Evolutionary conservation across 2,888 invertebrate species (phyloP).

Genomic region (Ochlodes sylvanus): DNA sequence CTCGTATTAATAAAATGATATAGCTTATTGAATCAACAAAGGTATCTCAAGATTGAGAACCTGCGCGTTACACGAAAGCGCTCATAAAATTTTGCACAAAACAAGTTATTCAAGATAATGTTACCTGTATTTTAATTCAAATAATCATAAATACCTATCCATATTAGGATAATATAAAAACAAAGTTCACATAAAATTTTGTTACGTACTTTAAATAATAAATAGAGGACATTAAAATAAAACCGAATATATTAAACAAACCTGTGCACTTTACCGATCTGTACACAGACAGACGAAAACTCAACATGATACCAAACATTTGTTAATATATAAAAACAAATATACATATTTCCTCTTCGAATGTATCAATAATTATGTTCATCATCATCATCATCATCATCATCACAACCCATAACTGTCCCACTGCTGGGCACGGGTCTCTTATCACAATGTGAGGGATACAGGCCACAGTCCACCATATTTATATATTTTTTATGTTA

Average conservation of each 20-base stretch:
- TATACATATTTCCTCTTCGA: no score
- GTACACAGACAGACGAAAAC: background rate
- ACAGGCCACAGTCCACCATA: no score
- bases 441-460: no score
- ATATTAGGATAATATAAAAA: conserved; percentile 12
- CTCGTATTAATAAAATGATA: no score
- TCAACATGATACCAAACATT: background rate
- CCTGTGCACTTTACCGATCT: background rate
- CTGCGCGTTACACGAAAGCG: background rate
- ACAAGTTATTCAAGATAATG: conserved; percentile 2
- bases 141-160: background rate
- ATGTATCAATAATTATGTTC: no score
- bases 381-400: no score
- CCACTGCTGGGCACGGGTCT: no score
- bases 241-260: conserved; percentile 20
- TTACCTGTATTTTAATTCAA: conserved; percentile 6
- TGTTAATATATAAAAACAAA: no score
- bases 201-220: conserved; percentile 34
- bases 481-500: no score
- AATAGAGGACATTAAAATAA: conserved; percentile 25
- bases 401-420: no score
- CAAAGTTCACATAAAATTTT: conserved; percentile 20
- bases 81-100: conserved; percentile 27
- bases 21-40: no score
- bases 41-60: background rate